Evolutionary conservation across 2,113 vertebrate species (phyloP).

Genomic region (Phylloscopus trochilus): DNA sequence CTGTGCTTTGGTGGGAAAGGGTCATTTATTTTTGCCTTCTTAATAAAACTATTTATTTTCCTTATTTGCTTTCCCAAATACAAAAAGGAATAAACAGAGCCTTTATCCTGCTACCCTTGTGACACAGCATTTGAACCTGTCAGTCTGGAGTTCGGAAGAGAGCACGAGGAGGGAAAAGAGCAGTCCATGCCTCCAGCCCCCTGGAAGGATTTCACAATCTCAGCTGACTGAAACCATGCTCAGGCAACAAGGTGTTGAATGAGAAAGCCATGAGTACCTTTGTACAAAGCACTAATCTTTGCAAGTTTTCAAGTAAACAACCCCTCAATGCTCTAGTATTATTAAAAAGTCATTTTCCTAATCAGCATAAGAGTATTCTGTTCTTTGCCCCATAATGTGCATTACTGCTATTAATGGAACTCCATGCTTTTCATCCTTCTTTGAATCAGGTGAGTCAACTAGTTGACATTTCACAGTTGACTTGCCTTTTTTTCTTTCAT

Average conservation of each 20-base stretch:
- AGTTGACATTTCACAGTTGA: background rate
- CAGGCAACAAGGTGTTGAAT: background rate
- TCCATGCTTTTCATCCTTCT: background rate
- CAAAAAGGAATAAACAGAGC: background rate
- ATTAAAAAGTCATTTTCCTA: background rate
- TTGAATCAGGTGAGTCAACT: background rate
- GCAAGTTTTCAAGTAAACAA: background rate
- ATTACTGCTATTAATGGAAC: background rate
- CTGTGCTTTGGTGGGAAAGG: background rate
- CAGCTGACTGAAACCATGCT: background rate
- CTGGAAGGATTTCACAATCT: background rate
- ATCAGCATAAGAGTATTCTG: background rate
- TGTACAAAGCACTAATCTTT: background rate
- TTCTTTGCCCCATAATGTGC: background rate
- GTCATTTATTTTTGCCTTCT: background rate
- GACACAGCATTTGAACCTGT: background rate
- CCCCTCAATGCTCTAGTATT: rapidly evolving
- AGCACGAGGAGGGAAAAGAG: background rate
- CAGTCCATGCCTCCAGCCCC: background rate
- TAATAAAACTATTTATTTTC: background rate
- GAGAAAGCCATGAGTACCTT: background rate
- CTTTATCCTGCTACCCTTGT: background rate
- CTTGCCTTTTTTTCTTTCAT: background rate
- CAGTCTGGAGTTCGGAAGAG: background rate
- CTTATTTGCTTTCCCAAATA: background rate